Evolutionary conservation across 2,113 vertebrate genomes (phyloP), one percentile per base, ranked within the genome.

Genomic region (Pedetes capensis): DNA sequence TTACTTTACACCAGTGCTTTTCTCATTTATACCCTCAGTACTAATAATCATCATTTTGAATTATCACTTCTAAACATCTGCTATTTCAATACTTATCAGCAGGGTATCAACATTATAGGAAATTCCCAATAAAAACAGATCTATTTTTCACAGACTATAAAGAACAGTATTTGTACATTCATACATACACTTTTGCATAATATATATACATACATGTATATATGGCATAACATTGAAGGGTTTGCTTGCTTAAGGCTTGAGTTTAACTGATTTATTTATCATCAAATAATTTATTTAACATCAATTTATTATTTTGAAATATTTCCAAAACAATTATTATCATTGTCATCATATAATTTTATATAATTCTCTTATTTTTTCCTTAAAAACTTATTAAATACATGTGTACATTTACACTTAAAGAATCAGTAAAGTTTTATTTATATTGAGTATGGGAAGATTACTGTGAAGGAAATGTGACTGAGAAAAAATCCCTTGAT

Each of bases 41-140:
- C 66, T 96, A 57, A 91, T 96, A 57, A 91, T 93, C 74, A 68
- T 69, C 49, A 55, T 82, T 91, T 88, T 42, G 49, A 88, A 91
- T 93, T 83, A 91, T 83, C 39, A 79, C 57, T 89, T 88, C 39
- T n/a, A 84, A 96, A 69, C 34, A 90, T 89, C 51, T 89, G 37
- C 61, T 94, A 93, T 94, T 96, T 93, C 79, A 94, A 42, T 86
- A 29, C 23, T 91, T 86, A 93, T 34, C 39, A 93, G 20, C 51
- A 69, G 51, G 37, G 32, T 94, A 94, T 79, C 37, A 78, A 34
- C n/a, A 91, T 13, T 88, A 29, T 63, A 83, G 71, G 32, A 96
- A 89, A 83, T 78, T 86, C 20, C 51, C 12, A 44, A 44, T 72
- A 42, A 92, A 66, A 93, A 94, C n/a, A 89, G 27, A 61, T 61